Evolutionary conservation across 2,113 vertebrate species (phyloP).

Genomic region (Halichoerus grypus): DNA sequence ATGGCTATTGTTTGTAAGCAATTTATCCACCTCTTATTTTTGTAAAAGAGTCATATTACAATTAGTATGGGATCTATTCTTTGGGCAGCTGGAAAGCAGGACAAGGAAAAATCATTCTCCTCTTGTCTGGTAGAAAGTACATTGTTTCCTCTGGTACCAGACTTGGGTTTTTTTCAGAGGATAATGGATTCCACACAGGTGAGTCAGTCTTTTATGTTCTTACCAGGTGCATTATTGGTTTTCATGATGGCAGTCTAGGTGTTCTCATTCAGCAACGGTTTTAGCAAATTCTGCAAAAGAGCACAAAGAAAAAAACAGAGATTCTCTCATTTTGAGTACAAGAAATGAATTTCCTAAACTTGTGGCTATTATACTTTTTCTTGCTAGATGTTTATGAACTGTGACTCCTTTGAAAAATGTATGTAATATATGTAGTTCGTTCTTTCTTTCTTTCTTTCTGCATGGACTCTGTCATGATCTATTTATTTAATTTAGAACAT

Average conservation of each 20-base stretch:
- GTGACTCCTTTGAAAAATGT: slow-evolving; percentile 41
- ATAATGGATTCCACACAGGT: slow-evolving; percentile 79
- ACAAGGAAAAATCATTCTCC: slow-evolving; percentile 68
- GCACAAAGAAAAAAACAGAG: neutral
- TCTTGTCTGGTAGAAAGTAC: slow-evolving; percentile 70
- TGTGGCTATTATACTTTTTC: slow-evolving; percentile 18
- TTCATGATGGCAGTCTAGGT: slow-evolving; percentile 76
- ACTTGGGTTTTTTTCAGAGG: slow-evolving; percentile 76
- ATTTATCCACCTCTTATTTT: slow-evolving; percentile 59
- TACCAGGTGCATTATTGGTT: slow-evolving; percentile 84
- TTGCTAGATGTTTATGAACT: slow-evolving; percentile 45
- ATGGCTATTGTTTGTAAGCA: slow-evolving; percentile 67
- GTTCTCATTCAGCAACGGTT: slow-evolving; percentile 48
- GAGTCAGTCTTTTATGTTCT: slow-evolving; percentile 86
- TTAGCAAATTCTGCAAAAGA: slow-evolving; percentile 46
- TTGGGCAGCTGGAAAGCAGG: slow-evolving; percentile 80
- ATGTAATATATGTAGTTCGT: neutral
- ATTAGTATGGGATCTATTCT: neutral
- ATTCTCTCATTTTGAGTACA: slow-evolving; percentile 27
- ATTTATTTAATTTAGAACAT: slow-evolving; percentile 59
- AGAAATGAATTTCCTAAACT: slow-evolving; percentile 33
- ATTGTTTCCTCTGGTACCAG: slow-evolving; percentile 71
- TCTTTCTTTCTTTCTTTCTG: neutral
- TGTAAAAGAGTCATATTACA: slow-evolving; percentile 70
- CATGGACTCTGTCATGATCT: neutral